These are phyloP conservation scores for Eptatretus burgeri DNA, from an alignment of 2,113 vertebrate species.

Conservation along the genomic window DNA sequence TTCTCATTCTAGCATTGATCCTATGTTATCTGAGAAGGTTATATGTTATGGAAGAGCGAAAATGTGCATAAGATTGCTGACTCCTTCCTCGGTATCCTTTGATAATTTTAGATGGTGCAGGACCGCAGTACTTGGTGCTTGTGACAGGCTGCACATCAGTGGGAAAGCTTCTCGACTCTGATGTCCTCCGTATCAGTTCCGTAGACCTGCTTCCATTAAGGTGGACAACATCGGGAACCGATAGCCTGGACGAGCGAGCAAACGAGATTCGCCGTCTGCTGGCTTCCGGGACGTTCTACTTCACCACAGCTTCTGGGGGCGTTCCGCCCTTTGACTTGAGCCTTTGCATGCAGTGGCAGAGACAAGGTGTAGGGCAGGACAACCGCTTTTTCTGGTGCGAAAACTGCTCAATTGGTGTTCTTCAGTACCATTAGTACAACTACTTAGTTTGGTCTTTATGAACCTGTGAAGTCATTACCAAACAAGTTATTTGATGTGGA, in stretches of 20 bases:
- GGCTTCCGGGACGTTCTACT: constrained; percentile 85
- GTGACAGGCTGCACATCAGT: constrained; percentile 90
- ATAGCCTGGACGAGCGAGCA: constrained; percentile 39
- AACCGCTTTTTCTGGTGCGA: constrained; percentile 91
- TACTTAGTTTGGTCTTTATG: no score
- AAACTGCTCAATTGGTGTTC: constrained; percentile 9
- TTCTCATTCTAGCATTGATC: neutral
- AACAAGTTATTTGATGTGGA: neutral
- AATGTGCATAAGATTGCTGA: constrained; percentile 4
- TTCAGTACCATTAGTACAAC: no score
- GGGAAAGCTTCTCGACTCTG: constrained; percentile 85
- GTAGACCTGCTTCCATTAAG: constrained; percentile 64
- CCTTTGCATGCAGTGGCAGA: constrained; percentile 59
- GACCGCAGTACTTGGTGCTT: constrained; percentile 69
- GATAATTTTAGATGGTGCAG: constrained; percentile 33
- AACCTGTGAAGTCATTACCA: no score
- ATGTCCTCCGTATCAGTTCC: constrained; percentile 82
- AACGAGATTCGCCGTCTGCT: constrained; percentile 39
- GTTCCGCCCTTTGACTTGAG: constrained; percentile 52
- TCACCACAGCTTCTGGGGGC: constrained; percentile 62
- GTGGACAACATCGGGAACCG: constrained; percentile 46
- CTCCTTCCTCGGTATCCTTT: constrained; percentile 8
- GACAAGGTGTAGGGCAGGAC: constrained; percentile 56
- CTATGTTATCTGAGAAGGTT: neutral
- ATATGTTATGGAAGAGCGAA: neutral